Conservation (phyloP, 1,140 invertebrate genomes). For the Arctopsyche grandis region DNA sequence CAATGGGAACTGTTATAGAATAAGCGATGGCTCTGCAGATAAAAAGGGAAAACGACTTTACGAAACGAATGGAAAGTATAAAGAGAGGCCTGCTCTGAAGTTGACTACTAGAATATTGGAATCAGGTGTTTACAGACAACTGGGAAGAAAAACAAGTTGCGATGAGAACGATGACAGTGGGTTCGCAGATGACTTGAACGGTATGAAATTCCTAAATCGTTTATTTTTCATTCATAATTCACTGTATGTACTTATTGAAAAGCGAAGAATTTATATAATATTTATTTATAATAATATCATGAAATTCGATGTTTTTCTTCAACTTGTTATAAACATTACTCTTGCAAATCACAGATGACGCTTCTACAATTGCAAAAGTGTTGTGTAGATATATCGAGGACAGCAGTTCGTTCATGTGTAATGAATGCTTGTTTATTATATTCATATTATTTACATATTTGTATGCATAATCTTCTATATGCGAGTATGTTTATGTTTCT, state of each 20-base stretch:
- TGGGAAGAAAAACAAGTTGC: slow-evolving; percentile 35
- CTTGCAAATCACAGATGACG: no score
- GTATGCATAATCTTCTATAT: no score
- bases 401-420: no score
- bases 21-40: slow-evolving; percentile 25
- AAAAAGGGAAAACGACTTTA: slow-evolving; percentile 36
- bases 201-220: slow-evolving; percentile 26
- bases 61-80: slow-evolving; percentile 35
- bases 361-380: no score
- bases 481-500: no score
- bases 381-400: no score
- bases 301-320: no score
- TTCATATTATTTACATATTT: no score
- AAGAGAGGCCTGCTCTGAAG: slow-evolving; percentile 38
- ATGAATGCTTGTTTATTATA: no score
- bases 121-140: slow-evolving; percentile 48
- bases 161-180: slow-evolving; percentile 52
- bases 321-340: no score
- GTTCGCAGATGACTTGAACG: slow-evolving; percentile 47
- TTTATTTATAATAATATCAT: no score
- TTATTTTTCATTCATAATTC: slow-evolving; percentile 18
- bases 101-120: slow-evolving; percentile 42
- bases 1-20: slow-evolving; percentile 28
- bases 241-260: background rate
- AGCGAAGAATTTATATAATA: no score